phyloP scores from a whole-genome alignment of 2,113 vertebrate genomes.

The Phocoena phocoena region DNA sequence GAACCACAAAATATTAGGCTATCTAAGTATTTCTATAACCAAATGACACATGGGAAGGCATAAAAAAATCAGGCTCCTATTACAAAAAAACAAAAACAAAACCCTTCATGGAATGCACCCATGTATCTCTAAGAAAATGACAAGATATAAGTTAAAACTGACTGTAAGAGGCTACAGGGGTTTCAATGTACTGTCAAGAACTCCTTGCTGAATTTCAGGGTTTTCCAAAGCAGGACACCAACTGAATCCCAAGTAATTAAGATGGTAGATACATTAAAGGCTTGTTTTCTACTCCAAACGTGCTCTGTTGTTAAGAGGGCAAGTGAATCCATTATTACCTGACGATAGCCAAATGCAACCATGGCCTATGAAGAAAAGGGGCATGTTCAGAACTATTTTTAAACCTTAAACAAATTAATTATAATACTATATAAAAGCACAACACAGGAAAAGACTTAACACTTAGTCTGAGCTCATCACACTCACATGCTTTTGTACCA shows the following conservation, averaged over 20 bases:
- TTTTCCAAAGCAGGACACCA: constrained; percentile 9
- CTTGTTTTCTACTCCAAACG: background rate
- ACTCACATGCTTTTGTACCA: background rate
- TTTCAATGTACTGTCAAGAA: background rate
- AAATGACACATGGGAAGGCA: background rate
- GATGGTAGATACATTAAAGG: background rate
- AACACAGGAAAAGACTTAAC: background rate
- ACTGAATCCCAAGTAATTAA: background rate
- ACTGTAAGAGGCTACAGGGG: background rate
- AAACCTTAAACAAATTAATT: constrained; percentile 3
- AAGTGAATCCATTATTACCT: background rate
- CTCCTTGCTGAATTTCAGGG: background rate
- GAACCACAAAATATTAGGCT: background rate
- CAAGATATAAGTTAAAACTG: background rate
- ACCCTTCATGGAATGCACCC: background rate
- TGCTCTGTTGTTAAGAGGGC: background rate
- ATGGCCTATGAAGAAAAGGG: background rate
- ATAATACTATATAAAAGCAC: background rate
- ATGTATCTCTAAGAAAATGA: background rate
- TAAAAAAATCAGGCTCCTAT: background rate
- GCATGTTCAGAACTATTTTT: background rate
- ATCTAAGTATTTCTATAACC: background rate
- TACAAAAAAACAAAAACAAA: background rate
- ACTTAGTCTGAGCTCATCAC: background rate
- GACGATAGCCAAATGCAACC: background rate